phyloP scores from a whole-genome alignment of 2,888 invertebrate genomes.

The Morpho deidamia region DNA sequence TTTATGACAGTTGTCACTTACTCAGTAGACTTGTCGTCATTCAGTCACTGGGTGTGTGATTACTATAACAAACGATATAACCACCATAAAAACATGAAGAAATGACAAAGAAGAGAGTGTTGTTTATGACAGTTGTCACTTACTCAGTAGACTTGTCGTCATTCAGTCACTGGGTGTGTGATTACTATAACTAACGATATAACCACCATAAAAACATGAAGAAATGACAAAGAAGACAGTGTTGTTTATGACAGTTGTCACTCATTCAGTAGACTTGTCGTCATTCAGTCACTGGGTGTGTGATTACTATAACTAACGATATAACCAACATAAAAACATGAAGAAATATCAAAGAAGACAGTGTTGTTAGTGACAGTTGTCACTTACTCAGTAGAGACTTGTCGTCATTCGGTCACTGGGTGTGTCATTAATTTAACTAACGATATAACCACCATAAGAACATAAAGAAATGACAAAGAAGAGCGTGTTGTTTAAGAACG shows the following conservation, averaged over 20 bases:
- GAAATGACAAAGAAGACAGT: too few relatives aligned
- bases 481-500: not conserved
- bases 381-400: slow-evolving; percentile 26
- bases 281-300: slow-evolving; percentile 30
- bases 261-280: slow-evolving; percentile 26
- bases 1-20: too few relatives aligned
- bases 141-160: slow-evolving; percentile 9
- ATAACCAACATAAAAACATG: too few relatives aligned
- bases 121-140: too few relatives aligned
- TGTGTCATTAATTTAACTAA: slow-evolving; percentile 21
- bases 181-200: not conserved
- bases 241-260: slow-evolving; percentile 8
- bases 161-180: slow-evolving; percentile 19
- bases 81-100: too few relatives aligned
- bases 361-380: slow-evolving; percentile 5
- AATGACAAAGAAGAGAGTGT: too few relatives aligned
- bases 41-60: slow-evolving; percentile 42
- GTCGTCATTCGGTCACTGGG: slow-evolving; percentile 31
- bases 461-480: too few relatives aligned
- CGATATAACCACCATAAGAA: too few relatives aligned
- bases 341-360: too few relatives aligned
- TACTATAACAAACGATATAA: not conserved
- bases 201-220: too few relatives aligned
- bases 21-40: slow-evolving; percentile 25
- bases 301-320: slow-evolving; percentile 20